Conservation (phyloP, 2,888 invertebrate genomes). For the Pristionchus arcanus region DNA sequence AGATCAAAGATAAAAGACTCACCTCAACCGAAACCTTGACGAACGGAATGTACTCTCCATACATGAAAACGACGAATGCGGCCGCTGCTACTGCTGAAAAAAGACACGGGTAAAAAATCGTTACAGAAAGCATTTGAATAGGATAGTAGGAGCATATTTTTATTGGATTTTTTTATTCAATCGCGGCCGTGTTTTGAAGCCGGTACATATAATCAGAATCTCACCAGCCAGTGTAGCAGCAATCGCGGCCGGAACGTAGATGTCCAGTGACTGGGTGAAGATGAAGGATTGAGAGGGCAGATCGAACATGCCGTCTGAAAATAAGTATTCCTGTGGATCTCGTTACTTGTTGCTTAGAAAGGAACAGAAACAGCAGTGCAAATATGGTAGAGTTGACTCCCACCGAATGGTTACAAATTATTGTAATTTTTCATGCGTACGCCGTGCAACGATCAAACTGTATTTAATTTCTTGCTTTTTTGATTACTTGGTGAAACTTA, state of each 20-base stretch:
- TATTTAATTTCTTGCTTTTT: neutral
- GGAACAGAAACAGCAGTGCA: too few species aligned
- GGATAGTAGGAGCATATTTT: neutral
- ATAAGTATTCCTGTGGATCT: neutral
- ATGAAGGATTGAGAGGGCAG: constrained; percentile 49
- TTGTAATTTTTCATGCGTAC: too few species aligned
- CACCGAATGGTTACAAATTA: too few species aligned
- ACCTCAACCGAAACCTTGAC: constrained; percentile 18
- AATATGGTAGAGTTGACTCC: too few species aligned
- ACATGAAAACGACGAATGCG: constrained; percentile 24
- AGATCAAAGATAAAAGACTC: neutral
- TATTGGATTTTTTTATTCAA: neutral
- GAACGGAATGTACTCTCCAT: constrained; percentile 33
- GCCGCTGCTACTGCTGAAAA: constrained; percentile 6
- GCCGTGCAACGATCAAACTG: too few species aligned
- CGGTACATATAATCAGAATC: neutral
- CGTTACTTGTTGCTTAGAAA: too few species aligned
- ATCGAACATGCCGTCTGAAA: constrained; percentile 54
- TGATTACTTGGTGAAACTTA: neutral
- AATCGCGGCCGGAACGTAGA: constrained; percentile 45
- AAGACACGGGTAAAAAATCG: neutral
- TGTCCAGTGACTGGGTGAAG: constrained; percentile 54
- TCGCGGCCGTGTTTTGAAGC: neutral
- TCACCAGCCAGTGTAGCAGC: constrained; percentile 29
- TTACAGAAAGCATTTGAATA: too few species aligned